A percentile compares a stretch with the other conserved stretches of the same genome.
These are phyloP conservation scores for Hyles vespertilio DNA, from an alignment of 1,140 invertebrate genomes.

Conservation along the genomic window DNA sequence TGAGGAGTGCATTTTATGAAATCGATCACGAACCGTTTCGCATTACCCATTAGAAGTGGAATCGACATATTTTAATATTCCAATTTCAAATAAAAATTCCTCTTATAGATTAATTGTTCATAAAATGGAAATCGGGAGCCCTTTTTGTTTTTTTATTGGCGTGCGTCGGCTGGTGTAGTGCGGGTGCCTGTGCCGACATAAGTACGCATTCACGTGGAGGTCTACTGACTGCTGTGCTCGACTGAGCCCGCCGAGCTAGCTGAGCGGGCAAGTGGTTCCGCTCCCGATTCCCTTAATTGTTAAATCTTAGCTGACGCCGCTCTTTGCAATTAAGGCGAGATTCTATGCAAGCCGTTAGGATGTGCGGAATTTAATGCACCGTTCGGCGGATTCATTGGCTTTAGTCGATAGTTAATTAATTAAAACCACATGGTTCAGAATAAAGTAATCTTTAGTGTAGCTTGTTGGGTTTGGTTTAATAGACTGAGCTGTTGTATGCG, in stretches of 20 bases:
- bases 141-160: slow-evolving; percentile 2
- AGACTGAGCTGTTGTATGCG: no score
- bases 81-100: no score
- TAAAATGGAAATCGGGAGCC: not conserved
- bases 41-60: no score
- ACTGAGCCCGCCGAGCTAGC: slow-evolving; percentile 22
- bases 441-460: not conserved
- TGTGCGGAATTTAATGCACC: slow-evolving; percentile 44
- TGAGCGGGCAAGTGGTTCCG: slow-evolving; percentile 57
- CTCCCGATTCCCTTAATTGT: slow-evolving; percentile 64
- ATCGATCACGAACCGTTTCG: no score
- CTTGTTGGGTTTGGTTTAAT: no score
- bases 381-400: slow-evolving; percentile 23
- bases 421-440: slow-evolving; percentile 8
- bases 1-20: no score
- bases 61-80: no score
- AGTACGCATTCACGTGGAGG: slow-evolving; percentile 13
- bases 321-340: slow-evolving; percentile 60
- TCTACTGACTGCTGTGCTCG: slow-evolving; percentile 16
- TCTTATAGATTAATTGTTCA: not conserved
- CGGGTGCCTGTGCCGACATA: slow-evolving; percentile 2
- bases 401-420: slow-evolving; percentile 21
- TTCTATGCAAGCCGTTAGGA: slow-evolving; percentile 45
- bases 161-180: slow-evolving; percentile 4
- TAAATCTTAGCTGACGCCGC: slow-evolving; percentile 68